Percentiles rank a stretch among this genome's conserved stretches.
Evolutionary conservation across 1,140 invertebrate species (phyloP).

Genomic region (Diorhabda elongata): DNA sequence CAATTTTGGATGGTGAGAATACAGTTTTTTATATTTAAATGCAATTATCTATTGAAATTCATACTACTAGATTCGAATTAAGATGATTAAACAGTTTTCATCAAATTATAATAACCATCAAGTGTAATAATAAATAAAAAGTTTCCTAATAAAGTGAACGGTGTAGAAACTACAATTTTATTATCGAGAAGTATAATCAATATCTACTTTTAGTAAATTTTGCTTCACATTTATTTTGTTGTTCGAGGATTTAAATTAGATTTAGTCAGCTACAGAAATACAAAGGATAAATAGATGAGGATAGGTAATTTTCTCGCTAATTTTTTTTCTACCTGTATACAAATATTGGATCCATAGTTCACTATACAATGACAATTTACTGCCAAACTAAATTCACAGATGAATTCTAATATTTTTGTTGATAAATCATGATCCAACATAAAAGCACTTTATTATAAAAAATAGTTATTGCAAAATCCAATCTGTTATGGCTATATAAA

Average conservation of each 20-base stretch:
- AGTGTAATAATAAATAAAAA: no score
- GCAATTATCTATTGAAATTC: no score
- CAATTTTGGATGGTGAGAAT: no score
- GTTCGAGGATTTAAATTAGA: not conserved
- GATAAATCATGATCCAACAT: not conserved
- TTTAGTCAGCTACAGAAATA: not conserved
- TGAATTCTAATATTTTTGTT: not conserved
- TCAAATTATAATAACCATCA: no score
- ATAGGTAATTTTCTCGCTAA: conserved; percentile 28
- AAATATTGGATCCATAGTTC: conserved; percentile 41
- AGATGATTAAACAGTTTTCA: no score
- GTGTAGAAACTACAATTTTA: no score
- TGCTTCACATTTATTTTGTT: no score
- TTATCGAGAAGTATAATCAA: no score
- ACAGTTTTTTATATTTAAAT: no score
- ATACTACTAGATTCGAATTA: no score
- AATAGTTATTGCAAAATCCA: not conserved
- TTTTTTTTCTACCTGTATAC: conserved; percentile 42
- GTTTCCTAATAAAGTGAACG: no score
- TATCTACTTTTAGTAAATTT: no score
- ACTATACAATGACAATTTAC: conserved; percentile 43
- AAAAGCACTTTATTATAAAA: not conserved
- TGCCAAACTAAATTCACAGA: conserved; percentile 14
- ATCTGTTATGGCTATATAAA: not conserved
- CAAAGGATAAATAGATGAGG: not conserved